Evolutionary conservation across 2,888 invertebrate species (phyloP), one percentile per base, ranked within the genome.

Genomic region (Cataglyphis livida): DNA sequence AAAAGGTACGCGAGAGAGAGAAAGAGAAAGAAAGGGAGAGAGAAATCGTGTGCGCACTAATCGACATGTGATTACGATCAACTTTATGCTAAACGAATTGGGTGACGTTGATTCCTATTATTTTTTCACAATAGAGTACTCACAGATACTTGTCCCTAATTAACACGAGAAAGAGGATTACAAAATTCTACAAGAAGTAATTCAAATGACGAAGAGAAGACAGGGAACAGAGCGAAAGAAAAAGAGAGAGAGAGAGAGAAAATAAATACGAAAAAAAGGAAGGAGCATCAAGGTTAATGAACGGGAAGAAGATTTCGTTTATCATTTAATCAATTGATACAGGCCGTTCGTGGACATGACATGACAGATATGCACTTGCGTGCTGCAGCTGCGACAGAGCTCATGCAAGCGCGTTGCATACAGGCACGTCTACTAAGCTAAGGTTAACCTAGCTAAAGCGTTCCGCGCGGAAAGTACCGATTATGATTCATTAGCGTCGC

Each of bases 401-500:
- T 51, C 44, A n/a, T 75, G 21, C 54, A 54, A 35, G 35, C 35
- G 64, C 57, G 79, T 41, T 65, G 44, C 71, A 81, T 75, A 71
- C 66, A 79, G 73, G 61, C 82, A 74, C 83, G 61, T 81, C 65
- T 82, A 59, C 84, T 86, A 85, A 81, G 70, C 84, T 86, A 84
- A 81, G 70, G 79, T 88, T 88, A 87, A 87, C 38, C 84, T 21
- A 73, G 74, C 73, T 85, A 83, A 82, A 87, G 68, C 84, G 82
- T 84, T 87, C 65, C 82, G 82, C 83, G 87, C 85, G 84, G 84
- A 87, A 87, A 87, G 85, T 83, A 82, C 82, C 86, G 87, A 88
- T 88, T 88, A 88, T 87, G 88, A 89, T 89, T 89, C 89, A 89
- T 89, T 88, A 88, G 88, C 85, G 48, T 68, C 71, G 61, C 73